Conservation (phyloP, 2,888 invertebrate genomes). For the Drosophila robusta region DNA sequence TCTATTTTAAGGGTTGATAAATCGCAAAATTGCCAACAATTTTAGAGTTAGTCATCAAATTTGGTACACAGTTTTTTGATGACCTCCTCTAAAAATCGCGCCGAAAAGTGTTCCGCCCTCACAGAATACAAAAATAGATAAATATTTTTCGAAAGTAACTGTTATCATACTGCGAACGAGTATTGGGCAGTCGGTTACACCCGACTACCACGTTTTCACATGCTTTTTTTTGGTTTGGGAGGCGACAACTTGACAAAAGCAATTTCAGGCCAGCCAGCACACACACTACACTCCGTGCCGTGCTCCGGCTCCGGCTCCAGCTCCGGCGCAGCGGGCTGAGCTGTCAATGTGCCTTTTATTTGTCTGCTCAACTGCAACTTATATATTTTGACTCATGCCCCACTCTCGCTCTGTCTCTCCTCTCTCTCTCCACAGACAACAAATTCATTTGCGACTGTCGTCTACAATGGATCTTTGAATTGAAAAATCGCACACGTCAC, state of each 20-base stretch:
- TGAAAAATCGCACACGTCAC: constrained; percentile 90
- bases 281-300: constrained; percentile 1
- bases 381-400: constrained; percentile 34
- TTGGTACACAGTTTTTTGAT: no score
- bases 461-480: constrained; percentile 91
- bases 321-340: constrained; percentile 6
- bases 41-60: no score
- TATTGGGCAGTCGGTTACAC: no score
- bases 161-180: no score
- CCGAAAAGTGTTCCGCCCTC: no score
- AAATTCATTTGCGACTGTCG: constrained; percentile 93
- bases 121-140: no score
- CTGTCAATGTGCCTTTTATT: constrained; percentile 56
- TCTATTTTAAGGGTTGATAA: no score
- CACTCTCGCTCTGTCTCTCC: constrained; percentile 23
- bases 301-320: no score
- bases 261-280: constrained; percentile 54
- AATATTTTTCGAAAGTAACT: no score
- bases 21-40: no score
- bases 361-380: constrained; percentile 16
- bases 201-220: no score
- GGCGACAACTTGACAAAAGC: constrained; percentile 68
- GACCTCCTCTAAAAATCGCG: no score
- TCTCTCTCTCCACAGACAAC: constrained; percentile 88
- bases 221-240: background rate